Evolutionary conservation across 2,797 vertebrate genomes (phyloP).

Genomic region (Cyclura pinguis): DNA sequence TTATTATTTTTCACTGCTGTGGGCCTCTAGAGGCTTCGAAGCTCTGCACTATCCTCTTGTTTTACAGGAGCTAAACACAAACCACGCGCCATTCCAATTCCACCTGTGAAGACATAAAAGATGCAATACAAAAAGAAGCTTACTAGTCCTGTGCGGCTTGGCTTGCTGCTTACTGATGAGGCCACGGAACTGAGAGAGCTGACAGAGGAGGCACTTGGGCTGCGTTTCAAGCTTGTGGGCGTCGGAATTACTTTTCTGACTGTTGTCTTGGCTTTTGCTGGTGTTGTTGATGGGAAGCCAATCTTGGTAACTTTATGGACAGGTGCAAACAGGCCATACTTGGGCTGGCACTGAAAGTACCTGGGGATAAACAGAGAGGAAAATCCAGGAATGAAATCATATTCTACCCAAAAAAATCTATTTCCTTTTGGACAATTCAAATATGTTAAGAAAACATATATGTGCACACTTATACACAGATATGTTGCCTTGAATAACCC

Average conservation of each 20-base stretch:
- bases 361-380: constrained; percentile 71
- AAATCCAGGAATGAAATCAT: neutral
- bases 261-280: constrained; percentile 93
- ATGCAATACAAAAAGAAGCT: constrained; percentile 74
- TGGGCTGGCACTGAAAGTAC: constrained; percentile 98
- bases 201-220: constrained; percentile 95
- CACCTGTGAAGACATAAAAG: neutral
- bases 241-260: constrained; percentile 87
- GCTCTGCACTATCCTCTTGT: neutral
- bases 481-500: no score
- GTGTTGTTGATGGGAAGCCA: constrained; percentile 96
- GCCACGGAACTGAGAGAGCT: constrained; percentile 97
- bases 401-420: neutral
- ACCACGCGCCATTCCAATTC: neutral
- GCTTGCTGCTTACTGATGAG: constrained; percentile 95
- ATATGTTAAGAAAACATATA: neutral
- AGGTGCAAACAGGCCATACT: constrained; percentile 96
- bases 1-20: no score
- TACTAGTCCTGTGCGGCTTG: constrained; percentile 98
- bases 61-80: constrained; percentile 32
- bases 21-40: neutral
- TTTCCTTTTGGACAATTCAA: neutral
- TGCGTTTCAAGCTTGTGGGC: constrained; percentile 89
- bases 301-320: constrained; percentile 98
- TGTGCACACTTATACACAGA: neutral